Base-by-base conservation (phyloP, 2,888 invertebrate species). In the Eupithecia centaureata region DNA sequence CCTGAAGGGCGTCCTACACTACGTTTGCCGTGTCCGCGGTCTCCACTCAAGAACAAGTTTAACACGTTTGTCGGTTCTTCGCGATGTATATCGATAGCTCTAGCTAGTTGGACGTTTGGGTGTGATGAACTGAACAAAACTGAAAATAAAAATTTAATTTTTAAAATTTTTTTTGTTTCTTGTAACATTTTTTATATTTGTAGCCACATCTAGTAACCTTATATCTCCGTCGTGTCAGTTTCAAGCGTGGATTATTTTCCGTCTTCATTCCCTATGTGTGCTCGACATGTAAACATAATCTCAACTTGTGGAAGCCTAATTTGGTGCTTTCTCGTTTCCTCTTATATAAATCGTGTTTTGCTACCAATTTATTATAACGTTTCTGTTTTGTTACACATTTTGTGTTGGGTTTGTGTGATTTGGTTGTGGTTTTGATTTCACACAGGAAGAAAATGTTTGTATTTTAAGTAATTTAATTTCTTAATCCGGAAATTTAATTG, bases 171-270 rank as follows among this genome's bases (percentile, higher is more conserved):
- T n/a, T n/a, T n/a, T n/a, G n/a, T n/a, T n/a, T n/a, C n/a, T n/a
- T n/a, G n/a, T n/a, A n/a, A n/a, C n/a, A 70, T 57, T 25, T 2
- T n/a, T 1, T 5, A 1, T 2, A 38, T 3, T 15, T 5, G 2
- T 22, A 33, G 18, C 22, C 35, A 15, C 60, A 68, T 75, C 77
- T 58, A 71, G 72, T 54, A 18, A n/a, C 13, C 4, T 15, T 7
- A 27, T 1, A 12, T 51, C 47, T n/a, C 3, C 7, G 33, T 22
- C 25, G 54, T 57, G 66, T 66, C 61, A 61, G 57, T 70, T 72
- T 77, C 65, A 70, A 76, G 69, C 62, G 42, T 42, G 76, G 73
- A 77, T 78, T 76, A 78, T 76, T 75, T 74, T 68, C 63, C 61
- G 67, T 73, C 76, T 70, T 77, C 68, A 67, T 75, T 73, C 18